Percentiles rank a stretch among this genome's conserved stretches.
Conservation (phyloP, 1,140 invertebrate species). For the Araneus ventricosus region DNA sequence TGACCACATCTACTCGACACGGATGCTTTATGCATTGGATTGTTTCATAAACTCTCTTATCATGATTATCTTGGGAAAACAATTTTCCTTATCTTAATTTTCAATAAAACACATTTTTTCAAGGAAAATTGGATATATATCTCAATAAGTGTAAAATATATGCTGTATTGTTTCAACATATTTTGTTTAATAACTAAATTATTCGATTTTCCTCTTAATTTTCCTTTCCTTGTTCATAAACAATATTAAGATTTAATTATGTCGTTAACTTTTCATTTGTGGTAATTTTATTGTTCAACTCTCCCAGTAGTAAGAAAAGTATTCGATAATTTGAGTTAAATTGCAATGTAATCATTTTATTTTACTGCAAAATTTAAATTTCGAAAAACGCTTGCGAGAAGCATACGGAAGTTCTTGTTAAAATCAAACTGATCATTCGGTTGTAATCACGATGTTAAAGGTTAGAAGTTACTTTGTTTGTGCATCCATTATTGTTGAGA, state of each 20-base stretch:
- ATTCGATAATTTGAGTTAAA: too few species aligned
- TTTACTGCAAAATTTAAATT: too few species aligned
- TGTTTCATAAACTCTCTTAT: not conserved
- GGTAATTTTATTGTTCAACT: too few species aligned
- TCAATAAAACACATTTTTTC: not conserved
- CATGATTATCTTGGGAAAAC: not conserved
- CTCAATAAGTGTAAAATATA: not conserved
- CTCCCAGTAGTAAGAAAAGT: too few species aligned
- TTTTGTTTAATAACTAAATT: slow-evolving; percentile 2
- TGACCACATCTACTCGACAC: too few species aligned
- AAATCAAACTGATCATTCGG: too few species aligned
- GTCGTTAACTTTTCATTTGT: not conserved
- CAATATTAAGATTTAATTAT: not conserved
- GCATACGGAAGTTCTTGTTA: too few species aligned
- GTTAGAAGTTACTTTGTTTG: too few species aligned
- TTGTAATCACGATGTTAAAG: too few species aligned
- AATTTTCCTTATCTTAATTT: not conserved
- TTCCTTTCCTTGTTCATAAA: not conserved
- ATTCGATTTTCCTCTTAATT: not conserved
- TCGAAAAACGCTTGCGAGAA: too few species aligned
- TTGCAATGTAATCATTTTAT: too few species aligned
- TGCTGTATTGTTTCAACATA: not conserved
- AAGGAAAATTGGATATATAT: slow-evolving; percentile 10
- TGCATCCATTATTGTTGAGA: too few species aligned
- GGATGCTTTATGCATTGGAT: not conserved